Percentiles rank a stretch among this genome's conserved stretches.
phyloP scores from a whole-genome alignment of 2,888 invertebrate species.

The Drosophila quinaria region DNA sequence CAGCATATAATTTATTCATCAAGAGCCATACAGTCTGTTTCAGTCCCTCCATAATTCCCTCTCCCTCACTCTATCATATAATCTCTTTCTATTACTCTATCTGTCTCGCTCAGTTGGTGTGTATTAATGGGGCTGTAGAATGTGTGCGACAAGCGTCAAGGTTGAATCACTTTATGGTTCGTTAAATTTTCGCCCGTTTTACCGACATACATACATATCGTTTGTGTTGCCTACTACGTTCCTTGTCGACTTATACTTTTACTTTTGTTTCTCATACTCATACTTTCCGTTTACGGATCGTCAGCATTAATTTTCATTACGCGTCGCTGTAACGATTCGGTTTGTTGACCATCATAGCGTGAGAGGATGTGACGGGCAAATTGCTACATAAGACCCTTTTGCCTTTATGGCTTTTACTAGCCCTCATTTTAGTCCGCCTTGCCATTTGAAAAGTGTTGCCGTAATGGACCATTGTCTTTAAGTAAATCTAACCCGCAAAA shows the following conservation, averaged over 20 bases:
- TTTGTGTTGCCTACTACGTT: conserved; percentile 11
- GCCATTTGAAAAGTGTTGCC: conserved; percentile 47
- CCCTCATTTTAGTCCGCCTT: conserved; percentile 24
- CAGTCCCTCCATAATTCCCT: background rate
- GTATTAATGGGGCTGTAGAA: conserved; percentile 58
- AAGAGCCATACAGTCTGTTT: conserved; percentile 27
- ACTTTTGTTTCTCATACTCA: conserved; percentile 53
- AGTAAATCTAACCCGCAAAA: conserved; percentile 62
- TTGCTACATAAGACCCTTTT: conserved; percentile 63
- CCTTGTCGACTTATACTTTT: conserved; percentile 62
- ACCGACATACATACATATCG: conserved; percentile 39
- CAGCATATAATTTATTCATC: conserved; percentile 72
- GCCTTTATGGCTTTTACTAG: conserved; percentile 51
- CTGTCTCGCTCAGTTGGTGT: conserved; percentile 35
- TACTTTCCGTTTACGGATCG: conserved; percentile 74
- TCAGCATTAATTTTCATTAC: conserved; percentile 82
- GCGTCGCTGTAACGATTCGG: conserved; percentile 78
- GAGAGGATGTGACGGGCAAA: conserved; percentile 53
- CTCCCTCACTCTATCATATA: background rate
- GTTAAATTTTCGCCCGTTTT: conserved; percentile 69
- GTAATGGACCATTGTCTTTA: conserved; percentile 61
- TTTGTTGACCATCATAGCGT: conserved; percentile 75
- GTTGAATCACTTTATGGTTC: conserved; percentile 81
- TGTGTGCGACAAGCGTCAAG: conserved; percentile 76
- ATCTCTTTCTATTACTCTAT: conserved; percentile 1